Evolutionary conservation across 92 coral and sea anemone genomes (phyloP).

Genomic region (Porites evermanni): DNA sequence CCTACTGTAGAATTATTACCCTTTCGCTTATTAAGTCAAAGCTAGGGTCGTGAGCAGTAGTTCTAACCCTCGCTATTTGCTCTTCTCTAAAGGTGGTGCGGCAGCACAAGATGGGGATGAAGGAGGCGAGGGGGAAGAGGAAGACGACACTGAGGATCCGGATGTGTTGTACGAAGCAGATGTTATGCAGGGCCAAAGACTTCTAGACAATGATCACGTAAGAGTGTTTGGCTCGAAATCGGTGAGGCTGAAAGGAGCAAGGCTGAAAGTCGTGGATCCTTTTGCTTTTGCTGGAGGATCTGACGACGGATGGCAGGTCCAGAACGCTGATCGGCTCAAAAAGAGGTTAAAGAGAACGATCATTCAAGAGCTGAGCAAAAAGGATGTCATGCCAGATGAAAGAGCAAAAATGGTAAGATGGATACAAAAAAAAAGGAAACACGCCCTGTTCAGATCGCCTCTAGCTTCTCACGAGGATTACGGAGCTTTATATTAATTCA

Average conservation of each 20-base stretch:
- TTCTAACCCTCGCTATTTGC: not conserved
- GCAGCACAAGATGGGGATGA: conserved; percentile 39
- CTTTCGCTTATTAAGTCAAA: no score
- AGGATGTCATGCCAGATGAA: conserved; percentile 78
- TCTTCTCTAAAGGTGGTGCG: conserved; percentile 6
- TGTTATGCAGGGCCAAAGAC: conserved; percentile 69
- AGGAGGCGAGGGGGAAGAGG: conserved; percentile 53
- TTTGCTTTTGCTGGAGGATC: conserved; percentile 21
- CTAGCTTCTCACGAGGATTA: not conserved
- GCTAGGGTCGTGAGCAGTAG: no score
- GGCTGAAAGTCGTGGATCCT: conserved; percentile 52
- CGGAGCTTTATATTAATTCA: no score
- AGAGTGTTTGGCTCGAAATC: conserved; percentile 46
- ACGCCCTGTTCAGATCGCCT: not conserved
- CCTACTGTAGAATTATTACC: no score
- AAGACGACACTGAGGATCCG: conserved; percentile 48
- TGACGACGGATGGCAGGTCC: conserved; percentile 69
- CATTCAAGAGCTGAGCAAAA: conserved; percentile 64
- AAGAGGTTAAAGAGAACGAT: conserved; percentile 57
- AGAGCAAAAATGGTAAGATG: conserved; percentile 54
- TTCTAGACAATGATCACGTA: conserved; percentile 76
- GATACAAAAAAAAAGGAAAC: not conserved
- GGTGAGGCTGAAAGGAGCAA: not conserved
- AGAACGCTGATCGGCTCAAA: conserved; percentile 41
- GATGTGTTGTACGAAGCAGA: conserved; percentile 75